Evolutionary conservation across 2,113 vertebrate species (phyloP).

Genomic region (Rhynchomys soricoides): DNA sequence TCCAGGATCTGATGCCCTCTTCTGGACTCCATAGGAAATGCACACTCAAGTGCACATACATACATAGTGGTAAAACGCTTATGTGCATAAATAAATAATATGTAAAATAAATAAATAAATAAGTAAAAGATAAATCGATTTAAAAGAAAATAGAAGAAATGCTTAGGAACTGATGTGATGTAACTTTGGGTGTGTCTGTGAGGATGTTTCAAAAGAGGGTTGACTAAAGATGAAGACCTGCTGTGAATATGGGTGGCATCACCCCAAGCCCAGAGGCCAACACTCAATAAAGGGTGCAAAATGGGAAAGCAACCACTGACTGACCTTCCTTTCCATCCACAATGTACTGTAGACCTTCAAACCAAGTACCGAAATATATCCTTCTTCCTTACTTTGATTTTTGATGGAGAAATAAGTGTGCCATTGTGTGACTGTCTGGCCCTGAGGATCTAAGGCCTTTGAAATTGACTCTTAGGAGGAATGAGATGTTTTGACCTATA

Average conservation of each 20-base stretch:
- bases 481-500: background rate
- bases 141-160: background rate
- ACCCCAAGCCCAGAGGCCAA: background rate
- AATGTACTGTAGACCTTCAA: background rate
- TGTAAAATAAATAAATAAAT: background rate
- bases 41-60: background rate
- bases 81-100: background rate
- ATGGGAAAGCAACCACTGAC: background rate
- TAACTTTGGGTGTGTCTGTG: background rate
- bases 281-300: background rate
- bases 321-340: background rate
- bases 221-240: background rate
- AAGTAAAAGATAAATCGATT: background rate
- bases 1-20: background rate
- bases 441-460: background rate
- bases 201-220: background rate
- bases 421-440: background rate
- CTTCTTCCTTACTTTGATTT: background rate
- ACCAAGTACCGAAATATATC: background rate
- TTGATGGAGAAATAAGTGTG: background rate
- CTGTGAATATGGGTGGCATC: background rate
- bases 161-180: background rate
- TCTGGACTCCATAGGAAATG: background rate
- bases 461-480: background rate
- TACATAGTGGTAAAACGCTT: background rate